Evolutionary conservation across 2,888 invertebrate genomes (phyloP).

Genomic region (Lithodes maja): DNA sequence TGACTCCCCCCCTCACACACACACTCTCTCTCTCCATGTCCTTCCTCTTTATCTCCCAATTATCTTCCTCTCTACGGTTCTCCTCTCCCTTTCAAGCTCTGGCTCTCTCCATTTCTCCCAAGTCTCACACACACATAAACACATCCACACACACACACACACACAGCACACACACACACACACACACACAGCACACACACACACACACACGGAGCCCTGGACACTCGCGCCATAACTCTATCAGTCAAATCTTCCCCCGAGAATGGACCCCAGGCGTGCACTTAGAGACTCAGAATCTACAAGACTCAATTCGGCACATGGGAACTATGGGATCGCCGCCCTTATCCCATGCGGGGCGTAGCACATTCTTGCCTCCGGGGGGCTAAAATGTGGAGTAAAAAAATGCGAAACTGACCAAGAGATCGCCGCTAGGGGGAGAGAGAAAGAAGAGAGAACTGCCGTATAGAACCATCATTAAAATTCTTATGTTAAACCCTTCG

Average conservation of each 20-base stretch:
- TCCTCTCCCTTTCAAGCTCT: constrained; percentile 3
- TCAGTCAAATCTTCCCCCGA: constrained; percentile 35
- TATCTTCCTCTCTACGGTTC: neutral
- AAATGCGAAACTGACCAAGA: constrained; percentile 63
- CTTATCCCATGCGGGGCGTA: neutral
- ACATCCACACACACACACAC: constrained; percentile 17
- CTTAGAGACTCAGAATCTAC: constrained; percentile 5
- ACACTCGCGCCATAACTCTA: constrained; percentile 33
- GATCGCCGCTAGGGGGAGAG: constrained; percentile 34
- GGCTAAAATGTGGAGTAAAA: constrained; percentile 58
- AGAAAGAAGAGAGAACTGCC: constrained; percentile 37
- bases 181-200: constrained; percentile 14
- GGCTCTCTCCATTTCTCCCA: neutral
- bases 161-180: constrained; percentile 1
- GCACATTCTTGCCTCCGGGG: constrained; percentile 26
- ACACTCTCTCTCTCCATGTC: neutral
- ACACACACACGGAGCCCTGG: neutral
- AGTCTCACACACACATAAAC: neutral
- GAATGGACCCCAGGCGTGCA: constrained; percentile 14
- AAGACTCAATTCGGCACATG: constrained; percentile 9
- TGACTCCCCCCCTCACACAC: neutral
- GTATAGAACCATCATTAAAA: constrained; percentile 62
- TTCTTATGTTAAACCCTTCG: constrained; percentile 61
- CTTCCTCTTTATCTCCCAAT: too few species aligned
- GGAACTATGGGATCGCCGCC: constrained; percentile 27